A percentile compares a stretch with the other conserved stretches of the same genome.
Evolutionary conservation across 2,797 vertebrate species (phyloP).

Genomic region (Rhinoraja longicauda): DNA sequence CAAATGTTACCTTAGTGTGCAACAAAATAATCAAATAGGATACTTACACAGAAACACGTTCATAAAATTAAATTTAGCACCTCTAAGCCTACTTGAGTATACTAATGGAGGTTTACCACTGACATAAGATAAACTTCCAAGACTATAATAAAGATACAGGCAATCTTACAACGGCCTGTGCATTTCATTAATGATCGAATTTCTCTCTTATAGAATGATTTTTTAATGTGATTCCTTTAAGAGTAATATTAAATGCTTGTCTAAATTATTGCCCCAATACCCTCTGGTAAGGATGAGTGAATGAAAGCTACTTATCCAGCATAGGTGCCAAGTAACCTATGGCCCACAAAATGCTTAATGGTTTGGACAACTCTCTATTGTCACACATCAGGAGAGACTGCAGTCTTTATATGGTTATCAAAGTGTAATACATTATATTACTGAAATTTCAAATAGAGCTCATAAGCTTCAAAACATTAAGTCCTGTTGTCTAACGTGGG

Average conservation of each 20-base stretch:
- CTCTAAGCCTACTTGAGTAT: background rate
- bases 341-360: background rate
- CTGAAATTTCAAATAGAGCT: background rate
- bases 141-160: background rate
- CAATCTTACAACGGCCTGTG: background rate
- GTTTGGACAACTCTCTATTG: background rate
- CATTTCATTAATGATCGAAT: background rate
- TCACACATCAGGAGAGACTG: background rate
- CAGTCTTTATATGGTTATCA: background rate
- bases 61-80: background rate
- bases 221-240: background rate
- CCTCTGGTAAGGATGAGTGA: background rate
- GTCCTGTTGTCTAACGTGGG: background rate
- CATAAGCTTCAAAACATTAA: background rate
- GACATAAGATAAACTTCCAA: background rate
- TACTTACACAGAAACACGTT: background rate
- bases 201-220: background rate
- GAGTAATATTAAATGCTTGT: background rate
- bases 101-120: background rate
- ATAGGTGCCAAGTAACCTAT: background rate
- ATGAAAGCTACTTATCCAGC: background rate
- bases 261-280: background rate
- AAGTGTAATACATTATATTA: background rate
- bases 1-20: background rate
- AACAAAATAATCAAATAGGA: background rate